Percentiles rank a stretch among this genome's conserved stretches.
Evolutionary conservation across 2,797 vertebrate genomes (phyloP).

Genomic region (Echeneis naucrates): DNA sequence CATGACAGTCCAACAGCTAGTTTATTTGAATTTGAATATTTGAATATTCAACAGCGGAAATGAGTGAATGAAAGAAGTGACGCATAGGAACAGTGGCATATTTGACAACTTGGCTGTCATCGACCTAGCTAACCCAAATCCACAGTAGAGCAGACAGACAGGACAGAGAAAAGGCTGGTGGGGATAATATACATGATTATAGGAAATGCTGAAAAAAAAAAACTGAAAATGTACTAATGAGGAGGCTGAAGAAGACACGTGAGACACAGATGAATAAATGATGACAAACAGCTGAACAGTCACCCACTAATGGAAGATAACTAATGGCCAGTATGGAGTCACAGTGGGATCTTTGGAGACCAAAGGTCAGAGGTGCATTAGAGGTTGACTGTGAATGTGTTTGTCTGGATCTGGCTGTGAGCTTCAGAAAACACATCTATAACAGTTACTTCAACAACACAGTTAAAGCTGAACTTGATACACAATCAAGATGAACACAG

Average conservation of each 20-base stretch:
- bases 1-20: background rate
- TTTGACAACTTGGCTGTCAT: constrained; percentile 18
- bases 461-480: constrained; percentile 13
- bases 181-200: background rate
- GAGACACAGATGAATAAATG: constrained; percentile 60
- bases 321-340: constrained; percentile 23
- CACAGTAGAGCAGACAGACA: constrained; percentile 17
- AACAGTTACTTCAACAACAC: constrained; percentile 3
- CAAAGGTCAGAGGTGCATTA: constrained; percentile 42
- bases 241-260: background rate
- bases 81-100: background rate
- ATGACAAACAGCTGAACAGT: constrained; percentile 60
- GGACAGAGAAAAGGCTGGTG: background rate
- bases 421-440: constrained; percentile 30
- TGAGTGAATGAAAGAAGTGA: constrained; percentile 3
- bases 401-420: constrained; percentile 6
- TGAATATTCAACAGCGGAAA: background rate
- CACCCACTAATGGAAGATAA: constrained; percentile 49
- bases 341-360: constrained; percentile 31
- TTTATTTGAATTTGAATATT: too few species aligned
- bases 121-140: too few species aligned
- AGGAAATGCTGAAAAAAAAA: background rate
- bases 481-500: constrained; percentile 6
- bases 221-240: constrained; percentile 20
- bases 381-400: constrained; percentile 22